phyloP scores from a whole-genome alignment of 2,888 invertebrate genomes.

The Epinotia bilunana region DNA sequence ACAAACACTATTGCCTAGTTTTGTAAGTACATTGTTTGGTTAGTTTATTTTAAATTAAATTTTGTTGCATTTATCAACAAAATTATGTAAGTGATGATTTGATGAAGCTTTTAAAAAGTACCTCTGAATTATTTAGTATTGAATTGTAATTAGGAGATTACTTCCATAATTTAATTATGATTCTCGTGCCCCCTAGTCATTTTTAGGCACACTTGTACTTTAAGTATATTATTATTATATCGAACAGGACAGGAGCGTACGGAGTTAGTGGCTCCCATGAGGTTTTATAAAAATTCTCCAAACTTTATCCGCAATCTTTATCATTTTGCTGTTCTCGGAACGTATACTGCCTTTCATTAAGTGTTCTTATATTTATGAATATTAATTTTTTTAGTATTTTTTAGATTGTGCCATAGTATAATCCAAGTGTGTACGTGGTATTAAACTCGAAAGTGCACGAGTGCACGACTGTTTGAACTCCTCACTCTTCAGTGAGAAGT shows the following conservation, averaged over 20 bases:
- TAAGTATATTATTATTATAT: slow-evolving; percentile 21
- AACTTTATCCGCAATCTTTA: slow-evolving; percentile 6
- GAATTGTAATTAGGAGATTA: slow-evolving; percentile 48
- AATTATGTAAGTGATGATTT: slow-evolving; percentile 45
- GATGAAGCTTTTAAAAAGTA: slow-evolving; percentile 45
- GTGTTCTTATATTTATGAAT: slow-evolving; percentile 49
- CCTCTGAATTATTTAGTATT: slow-evolving; percentile 45
- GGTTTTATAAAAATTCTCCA: neutral
- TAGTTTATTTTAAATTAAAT: slow-evolving; percentile 54
- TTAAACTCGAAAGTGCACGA: neutral
- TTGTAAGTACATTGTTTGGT: slow-evolving; percentile 46
- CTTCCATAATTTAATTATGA: slow-evolving; percentile 50
- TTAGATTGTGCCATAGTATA: slow-evolving; percentile 56
- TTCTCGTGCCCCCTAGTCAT: slow-evolving; percentile 43
- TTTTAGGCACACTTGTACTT: slow-evolving; percentile 40
- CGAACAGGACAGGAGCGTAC: neutral
- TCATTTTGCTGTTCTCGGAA: slow-evolving; percentile 39
- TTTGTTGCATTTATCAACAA: slow-evolving; percentile 68
- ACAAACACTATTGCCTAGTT: slow-evolving; percentile 57
- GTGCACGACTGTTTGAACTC: neutral
- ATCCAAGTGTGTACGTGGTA: neutral
- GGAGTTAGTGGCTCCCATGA: neutral
- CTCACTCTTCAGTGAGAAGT: neutral
- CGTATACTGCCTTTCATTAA: slow-evolving; percentile 47
- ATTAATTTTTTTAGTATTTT: slow-evolving; percentile 48